Conservation (phyloP, 2,113 vertebrate genomes). For the Leucosticte australis region DNA sequence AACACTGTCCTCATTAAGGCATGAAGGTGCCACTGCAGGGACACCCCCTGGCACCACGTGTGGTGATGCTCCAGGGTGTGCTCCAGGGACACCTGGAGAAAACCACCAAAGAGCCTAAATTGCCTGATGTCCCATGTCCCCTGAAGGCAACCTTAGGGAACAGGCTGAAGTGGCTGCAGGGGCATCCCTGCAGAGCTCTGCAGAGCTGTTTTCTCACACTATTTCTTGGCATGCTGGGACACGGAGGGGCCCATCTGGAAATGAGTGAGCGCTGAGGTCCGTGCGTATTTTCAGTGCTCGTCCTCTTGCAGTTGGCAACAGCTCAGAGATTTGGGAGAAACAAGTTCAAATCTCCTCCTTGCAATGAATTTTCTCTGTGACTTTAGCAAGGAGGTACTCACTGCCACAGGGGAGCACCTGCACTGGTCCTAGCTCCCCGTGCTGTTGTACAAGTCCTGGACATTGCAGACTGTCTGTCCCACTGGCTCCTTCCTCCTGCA, state of each 20-base stretch:
- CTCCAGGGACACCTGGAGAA: neutral
- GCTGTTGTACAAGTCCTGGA: neutral
- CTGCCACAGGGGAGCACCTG: neutral
- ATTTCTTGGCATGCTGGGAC: neutral
- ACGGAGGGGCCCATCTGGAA: fast-evolving
- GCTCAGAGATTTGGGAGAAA: neutral
- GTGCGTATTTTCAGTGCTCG: neutral
- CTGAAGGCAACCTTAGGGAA: neutral
- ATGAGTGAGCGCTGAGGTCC: fast-evolving
- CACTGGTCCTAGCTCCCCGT: fast-evolving
- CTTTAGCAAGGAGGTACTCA: neutral
- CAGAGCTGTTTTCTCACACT: neutral
- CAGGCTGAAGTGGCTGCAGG: neutral
- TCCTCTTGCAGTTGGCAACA: neutral
- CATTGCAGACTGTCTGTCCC: neutral
- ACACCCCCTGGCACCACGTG: fast-evolving
- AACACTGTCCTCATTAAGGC: neutral
- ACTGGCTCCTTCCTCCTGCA: neutral
- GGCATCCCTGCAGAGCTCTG: neutral
- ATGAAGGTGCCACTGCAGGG: neutral
- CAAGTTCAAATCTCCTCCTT: neutral
- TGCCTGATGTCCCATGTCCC: neutral
- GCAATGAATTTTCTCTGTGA: neutral
- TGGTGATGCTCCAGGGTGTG: neutral
- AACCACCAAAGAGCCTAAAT: neutral